Percentiles rank a stretch among this genome's conserved stretches.
Conservation (phyloP, 2,113 vertebrate genomes). For the Perccottus glenii region DNA sequence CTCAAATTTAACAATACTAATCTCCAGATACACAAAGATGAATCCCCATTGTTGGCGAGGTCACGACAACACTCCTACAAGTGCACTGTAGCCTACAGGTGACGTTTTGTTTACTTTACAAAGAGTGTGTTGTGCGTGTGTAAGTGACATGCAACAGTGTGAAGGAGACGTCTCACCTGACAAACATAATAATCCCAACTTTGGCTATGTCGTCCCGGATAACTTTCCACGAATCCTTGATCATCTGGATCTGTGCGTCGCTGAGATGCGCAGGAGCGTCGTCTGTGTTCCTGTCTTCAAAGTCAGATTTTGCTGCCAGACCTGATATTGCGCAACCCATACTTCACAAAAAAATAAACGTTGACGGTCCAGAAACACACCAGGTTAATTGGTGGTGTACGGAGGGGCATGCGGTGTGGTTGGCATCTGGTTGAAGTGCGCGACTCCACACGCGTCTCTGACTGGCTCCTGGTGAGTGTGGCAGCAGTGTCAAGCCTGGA, state of each 20-base stretch:
- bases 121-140: not conserved
- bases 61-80: not conserved
- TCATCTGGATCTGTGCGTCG: conserved; percentile 74
- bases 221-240: conserved; percentile 84
- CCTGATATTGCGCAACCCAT: conserved; percentile 84
- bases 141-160: not conserved
- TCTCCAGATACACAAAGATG: not conserved
- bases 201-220: conserved; percentile 83
- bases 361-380: not conserved
- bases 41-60: not conserved
- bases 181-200: conserved; percentile 84
- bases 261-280: conserved; percentile 49
- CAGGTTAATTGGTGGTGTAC: not conserved
- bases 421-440: conserved; percentile 26
- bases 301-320: conserved; percentile 63
- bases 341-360: conserved; percentile 27
- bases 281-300: conserved; percentile 47
- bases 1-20: not conserved
- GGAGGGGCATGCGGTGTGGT: conserved; percentile 2
- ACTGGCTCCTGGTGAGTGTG: not conserved
- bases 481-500: not conserved
- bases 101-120: no score
- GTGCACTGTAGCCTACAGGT: no score
- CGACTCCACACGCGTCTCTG: conserved; percentile 13
- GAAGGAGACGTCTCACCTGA: conserved; percentile 71